Base-by-base conservation (phyloP, 2,888 invertebrate genomes). In the Diloba caeruleocephala region DNA sequence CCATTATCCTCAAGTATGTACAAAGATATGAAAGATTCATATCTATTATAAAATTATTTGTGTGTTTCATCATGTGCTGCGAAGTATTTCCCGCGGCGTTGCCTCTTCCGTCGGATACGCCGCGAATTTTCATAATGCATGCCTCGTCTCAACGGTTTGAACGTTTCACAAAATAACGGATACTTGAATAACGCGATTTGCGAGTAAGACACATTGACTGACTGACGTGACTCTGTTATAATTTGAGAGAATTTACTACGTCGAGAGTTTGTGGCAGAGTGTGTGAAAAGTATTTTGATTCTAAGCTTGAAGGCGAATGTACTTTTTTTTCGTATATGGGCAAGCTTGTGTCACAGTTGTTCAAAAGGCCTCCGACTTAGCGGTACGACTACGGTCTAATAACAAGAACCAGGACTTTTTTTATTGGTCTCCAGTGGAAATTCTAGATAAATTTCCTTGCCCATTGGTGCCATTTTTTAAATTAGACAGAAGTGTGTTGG, bases 51-150 rank as follows among this genome's bases (percentile, higher is more conserved):
- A 52, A 41, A 64, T 50, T 60, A 63, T 60, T 51, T 55, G 50
- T 43, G 55, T 50, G 55, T 56, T 44, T 45, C 46, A 60, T 72
- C 49, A 52, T 54, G 64, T 71, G 60, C 52, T 45, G 17, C 39
- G 25, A 37, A 60, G 48, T 58, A 65, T 64, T 76, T 61, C 56
- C 42, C 42, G 44, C 42, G 48, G 55, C 68, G 56, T 44, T 49
- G 53, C 69, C 70, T 74, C 57, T 63, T 67, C 53, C 67, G 61
- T 33, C 52, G 65, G 62, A 60, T 69, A 68, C 66, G 67, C 45
- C 54, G 52, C 51, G 67, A 76, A 82, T 81, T 82, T 79, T 78
- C 76, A 82, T 81, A 81, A 81, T 81, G 77, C 79, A 81, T 60
- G 71, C 67, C 65, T 74, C 80, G 76, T 78, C 71, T 74, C 69